Percentiles rank a stretch among this genome's conserved stretches.
These are phyloP conservation scores for Sicus ferrugineus DNA, from an alignment of 2,888 invertebrate species.

Conservation along the genomic window DNA sequence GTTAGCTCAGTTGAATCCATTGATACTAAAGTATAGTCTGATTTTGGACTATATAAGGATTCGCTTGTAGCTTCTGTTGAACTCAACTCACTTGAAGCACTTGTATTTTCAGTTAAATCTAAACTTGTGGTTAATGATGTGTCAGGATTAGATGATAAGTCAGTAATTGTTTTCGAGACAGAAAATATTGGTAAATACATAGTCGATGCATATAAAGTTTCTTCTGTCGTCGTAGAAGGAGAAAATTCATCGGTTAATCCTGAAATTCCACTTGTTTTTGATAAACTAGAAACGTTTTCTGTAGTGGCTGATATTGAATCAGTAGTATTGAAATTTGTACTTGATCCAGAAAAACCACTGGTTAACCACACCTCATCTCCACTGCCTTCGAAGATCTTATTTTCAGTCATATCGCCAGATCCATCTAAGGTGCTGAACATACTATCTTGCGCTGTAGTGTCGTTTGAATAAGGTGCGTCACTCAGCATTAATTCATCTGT, in stretches of 20 bases:
- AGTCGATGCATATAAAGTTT: constrained; percentile 7
- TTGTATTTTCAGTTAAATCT: constrained; percentile 16
- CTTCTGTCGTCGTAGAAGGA: constrained; percentile 24
- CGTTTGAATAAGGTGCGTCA: constrained; percentile 62
- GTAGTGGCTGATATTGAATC: no score
- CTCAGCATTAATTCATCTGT: constrained; percentile 67
- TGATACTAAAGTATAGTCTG: no score
- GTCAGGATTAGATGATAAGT: constrained; percentile 33
- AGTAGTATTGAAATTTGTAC: constrained; percentile 16
- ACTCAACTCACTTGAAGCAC: constrained; percentile 14
- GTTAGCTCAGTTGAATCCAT: constrained; percentile 37
- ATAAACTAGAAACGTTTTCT: no score
- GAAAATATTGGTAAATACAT: constrained; percentile 43
- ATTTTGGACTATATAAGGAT: no score
- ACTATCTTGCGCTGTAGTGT: constrained; percentile 49
- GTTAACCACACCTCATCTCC: constrained; percentile 46
- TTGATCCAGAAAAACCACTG: constrained; percentile 5
- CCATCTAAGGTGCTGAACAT: constrained; percentile 51
- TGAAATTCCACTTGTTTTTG: constrained; percentile 35
- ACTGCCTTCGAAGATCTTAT: constrained; percentile 54
- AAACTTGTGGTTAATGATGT: constrained; percentile 7
- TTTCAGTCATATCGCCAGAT: constrained; percentile 52
- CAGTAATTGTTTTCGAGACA: constrained; percentile 41
- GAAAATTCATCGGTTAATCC: constrained; percentile 31
- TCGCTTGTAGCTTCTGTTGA: constrained; percentile 32